Base-by-base conservation (phyloP, 2,113 vertebrate genomes). In the Monopterus albus region DNA sequence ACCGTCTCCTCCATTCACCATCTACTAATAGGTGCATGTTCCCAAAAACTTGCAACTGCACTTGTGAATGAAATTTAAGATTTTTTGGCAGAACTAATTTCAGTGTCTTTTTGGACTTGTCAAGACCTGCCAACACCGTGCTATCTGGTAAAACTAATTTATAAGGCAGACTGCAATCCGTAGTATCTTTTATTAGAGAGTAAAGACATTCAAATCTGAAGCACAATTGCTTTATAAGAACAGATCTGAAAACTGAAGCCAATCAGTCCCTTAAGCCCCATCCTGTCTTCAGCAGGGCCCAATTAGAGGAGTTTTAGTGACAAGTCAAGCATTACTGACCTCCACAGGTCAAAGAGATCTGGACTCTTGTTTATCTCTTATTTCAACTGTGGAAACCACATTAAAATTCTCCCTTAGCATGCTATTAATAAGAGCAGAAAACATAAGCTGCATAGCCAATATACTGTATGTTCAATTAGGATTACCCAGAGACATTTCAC, bases 251-350 rank as follows among this genome's bases (percentile, higher is more conserved):
- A 81, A 75, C 78, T 75, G 86, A 82, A 89, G 64, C 75, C 68
- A 72, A 66, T 66, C 70, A n/a, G 67, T 81, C 83, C 81, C 88
- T 47, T 47, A 84, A 82, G 68, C 71, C 62, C 66, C 12, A 59
- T 75, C 57, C 71, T 47, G 78, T 64, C 58, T 77, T 82, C 79
- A 87, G 69, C 59, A 67, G 85, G 80, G 90, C 50, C 91, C 89
- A 93, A 92, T 93, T 93, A 93, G 84, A 79, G 72, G 62, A 79
- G 89, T 43, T 78, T 73, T 78, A 79, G 87, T 91, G 91, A 91
- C 92, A 92, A 89, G 87, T 90, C 78, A 72, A 84, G 76, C 77
- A 80, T 88, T 79, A 82, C 87, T 66, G 65, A 73, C 60, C 69
- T 86, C 80, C 33, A 47, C 77, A 78, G 77, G 72, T 86, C 77